Evolutionary conservation across 2,113 vertebrate genomes (phyloP).

Genomic region (Kobus ellipsiprymnus): DNA sequence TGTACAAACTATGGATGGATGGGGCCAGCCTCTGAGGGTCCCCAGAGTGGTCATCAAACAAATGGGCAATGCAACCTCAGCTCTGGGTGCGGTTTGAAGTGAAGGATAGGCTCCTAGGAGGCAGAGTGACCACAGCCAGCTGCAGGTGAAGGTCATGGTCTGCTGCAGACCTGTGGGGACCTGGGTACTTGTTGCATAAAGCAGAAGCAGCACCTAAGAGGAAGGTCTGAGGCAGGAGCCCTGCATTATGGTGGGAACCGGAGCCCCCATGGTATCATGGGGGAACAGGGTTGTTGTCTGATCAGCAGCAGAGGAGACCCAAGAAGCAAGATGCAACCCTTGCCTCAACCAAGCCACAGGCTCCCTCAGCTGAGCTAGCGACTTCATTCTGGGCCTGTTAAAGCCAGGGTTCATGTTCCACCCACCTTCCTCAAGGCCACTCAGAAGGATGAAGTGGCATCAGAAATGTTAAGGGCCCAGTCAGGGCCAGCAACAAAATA

Average conservation of each 20-base stretch:
- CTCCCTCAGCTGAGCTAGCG: neutral
- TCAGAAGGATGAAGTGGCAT: neutral
- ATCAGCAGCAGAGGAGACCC: neutral
- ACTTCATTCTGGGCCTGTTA: neutral
- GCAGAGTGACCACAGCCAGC: neutral
- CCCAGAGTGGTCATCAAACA: neutral
- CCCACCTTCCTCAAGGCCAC: neutral
- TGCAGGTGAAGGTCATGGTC: neutral
- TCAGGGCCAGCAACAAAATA: neutral
- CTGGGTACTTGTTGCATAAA: neutral
- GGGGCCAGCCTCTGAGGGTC: neutral
- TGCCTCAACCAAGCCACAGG: neutral
- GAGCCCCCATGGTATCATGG: neutral
- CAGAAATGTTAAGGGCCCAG: neutral
- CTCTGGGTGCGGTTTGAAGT: neutral
- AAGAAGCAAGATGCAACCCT: neutral
- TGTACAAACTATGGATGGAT: neutral
- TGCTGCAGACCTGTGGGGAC: neutral
- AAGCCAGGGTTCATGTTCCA: neutral
- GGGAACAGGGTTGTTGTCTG: neutral
- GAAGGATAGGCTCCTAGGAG: neutral
- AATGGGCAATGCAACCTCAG: neutral
- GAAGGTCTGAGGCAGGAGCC: neutral
- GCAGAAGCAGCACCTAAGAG: neutral
- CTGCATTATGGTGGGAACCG: rapidly evolving